Percentiles rank a stretch among this genome's conserved stretches.
Conservation (phyloP, 2,888 invertebrate species). For the Ischnura elegans region DNA sequence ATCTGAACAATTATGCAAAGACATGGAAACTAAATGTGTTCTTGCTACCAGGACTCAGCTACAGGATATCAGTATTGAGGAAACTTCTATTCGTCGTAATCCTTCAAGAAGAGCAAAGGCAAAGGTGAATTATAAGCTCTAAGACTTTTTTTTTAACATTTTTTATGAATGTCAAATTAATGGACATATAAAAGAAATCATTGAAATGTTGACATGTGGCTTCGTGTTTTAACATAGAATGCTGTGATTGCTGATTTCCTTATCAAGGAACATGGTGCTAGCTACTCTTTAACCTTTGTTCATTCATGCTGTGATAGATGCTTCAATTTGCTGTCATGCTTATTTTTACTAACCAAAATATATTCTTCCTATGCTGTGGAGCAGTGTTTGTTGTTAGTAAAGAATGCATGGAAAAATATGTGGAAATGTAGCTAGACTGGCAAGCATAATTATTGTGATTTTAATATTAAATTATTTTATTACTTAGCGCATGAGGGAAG, state of each 20-base stretch:
- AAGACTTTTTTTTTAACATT: not conserved
- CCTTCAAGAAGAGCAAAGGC: conserved; percentile 4
- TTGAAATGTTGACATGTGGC: not conserved
- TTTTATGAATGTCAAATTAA: not conserved
- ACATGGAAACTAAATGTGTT: conserved; percentile 6
- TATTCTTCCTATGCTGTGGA: not conserved
- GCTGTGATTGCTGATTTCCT: not conserved
- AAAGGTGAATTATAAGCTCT: not conserved
- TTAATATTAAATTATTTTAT: not conserved
- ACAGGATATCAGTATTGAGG: not conserved
- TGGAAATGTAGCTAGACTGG: not conserved
- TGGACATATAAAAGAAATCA: not conserved
- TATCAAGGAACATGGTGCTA: not conserved
- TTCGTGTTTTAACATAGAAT: not conserved
- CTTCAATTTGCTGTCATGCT: not conserved
- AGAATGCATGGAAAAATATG: not conserved
- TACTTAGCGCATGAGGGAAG: no score
- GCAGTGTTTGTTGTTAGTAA: not conserved
- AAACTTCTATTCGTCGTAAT: not conserved
- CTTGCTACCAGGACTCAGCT: not conserved
- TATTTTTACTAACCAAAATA: not conserved
- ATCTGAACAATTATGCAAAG: not conserved
- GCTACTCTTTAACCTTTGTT: not conserved
- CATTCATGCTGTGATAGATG: not conserved
- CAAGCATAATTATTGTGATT: not conserved